These are phyloP conservation scores for Andrena cerasifolii DNA, from an alignment of 1,140 invertebrate species.

Conservation along the genomic window DNA sequence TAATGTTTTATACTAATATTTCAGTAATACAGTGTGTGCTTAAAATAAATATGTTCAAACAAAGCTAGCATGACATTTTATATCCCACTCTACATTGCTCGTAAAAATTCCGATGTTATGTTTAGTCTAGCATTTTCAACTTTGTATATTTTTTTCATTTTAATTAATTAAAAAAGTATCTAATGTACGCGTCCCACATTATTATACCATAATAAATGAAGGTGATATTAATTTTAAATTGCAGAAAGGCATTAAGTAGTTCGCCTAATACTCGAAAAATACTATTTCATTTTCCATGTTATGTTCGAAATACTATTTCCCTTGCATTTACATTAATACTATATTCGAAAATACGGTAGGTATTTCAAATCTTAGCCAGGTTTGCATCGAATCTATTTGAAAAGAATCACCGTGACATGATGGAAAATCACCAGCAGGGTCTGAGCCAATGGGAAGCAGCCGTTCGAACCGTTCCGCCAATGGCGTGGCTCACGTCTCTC, in stretches of 20 bases:
- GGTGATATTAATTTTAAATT: too few relatives aligned
- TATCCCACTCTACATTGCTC: neutral
- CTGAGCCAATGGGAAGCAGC: constrained; percentile 11
- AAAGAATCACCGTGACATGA: constrained; percentile 1
- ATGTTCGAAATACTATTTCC: neutral
- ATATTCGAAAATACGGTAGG: neutral
- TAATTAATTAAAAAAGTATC: neutral
- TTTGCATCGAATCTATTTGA: neutral
- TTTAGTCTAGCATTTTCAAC: neutral
- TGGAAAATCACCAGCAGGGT: constrained; percentile 11
- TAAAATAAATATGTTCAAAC: constrained; percentile 14
- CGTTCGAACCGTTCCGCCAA: constrained; percentile 20
- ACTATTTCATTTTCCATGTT: neutral
- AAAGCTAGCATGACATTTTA: neutral
- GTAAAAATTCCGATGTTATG: too few relatives aligned
- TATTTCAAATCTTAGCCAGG: neutral
- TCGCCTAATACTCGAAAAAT: too few relatives aligned
- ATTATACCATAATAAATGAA: neutral
- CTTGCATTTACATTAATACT: too few relatives aligned
- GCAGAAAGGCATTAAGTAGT: too few relatives aligned
- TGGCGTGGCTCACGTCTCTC: neutral
- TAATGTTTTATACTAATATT: constrained; percentile 19
- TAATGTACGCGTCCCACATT: too few relatives aligned
- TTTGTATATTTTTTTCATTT: too few relatives aligned
- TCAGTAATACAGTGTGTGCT: neutral